Evolutionary conservation across 2,888 invertebrate species (phyloP).

Genomic region (Agonopterix alstromeriana): DNA sequence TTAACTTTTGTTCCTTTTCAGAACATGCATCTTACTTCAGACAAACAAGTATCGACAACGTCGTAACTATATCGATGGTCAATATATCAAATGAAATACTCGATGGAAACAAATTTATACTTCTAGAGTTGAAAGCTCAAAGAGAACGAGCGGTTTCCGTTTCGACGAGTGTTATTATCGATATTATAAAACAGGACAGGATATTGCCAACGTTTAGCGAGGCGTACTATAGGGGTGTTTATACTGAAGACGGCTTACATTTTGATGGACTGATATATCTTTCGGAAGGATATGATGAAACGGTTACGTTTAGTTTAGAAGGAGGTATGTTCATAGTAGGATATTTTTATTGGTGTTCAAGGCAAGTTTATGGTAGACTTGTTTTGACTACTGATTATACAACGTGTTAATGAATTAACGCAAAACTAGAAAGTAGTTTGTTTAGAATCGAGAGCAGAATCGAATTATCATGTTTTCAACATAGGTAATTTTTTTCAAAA

Average conservation of each 20-base stretch:
- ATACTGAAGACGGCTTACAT: conserved; percentile 23
- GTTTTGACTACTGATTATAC: too few species aligned
- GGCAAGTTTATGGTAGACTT: too few species aligned
- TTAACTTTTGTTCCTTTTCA: conserved; percentile 20
- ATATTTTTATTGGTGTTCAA: not conserved
- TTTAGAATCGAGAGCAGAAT: too few species aligned
- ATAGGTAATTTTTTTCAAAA: too few species aligned
- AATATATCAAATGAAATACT: conserved; percentile 23
- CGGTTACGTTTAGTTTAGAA: conserved; percentile 30
- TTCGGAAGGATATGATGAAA: conserved; percentile 31
- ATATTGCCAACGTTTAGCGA: conserved; percentile 29
- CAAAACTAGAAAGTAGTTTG: too few species aligned
- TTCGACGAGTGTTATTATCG: conserved; percentile 32
- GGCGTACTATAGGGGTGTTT: conserved; percentile 36
- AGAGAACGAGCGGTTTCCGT: conserved; percentile 38
- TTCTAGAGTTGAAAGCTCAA: conserved; percentile 43
- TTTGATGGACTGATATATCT: conserved; percentile 30
- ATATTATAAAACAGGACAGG: conserved; percentile 25
- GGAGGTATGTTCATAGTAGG: conserved; percentile 25
- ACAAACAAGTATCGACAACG: conserved; percentile 19
- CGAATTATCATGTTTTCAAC: too few species aligned
- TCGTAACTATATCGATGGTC: conserved; percentile 21
- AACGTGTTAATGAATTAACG: too few species aligned
- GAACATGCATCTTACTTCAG: conserved; percentile 30
- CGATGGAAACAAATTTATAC: conserved; percentile 28